A percentile compares a stretch with the other conserved stretches of the same genome.
Evolutionary conservation across 2,113 vertebrate species (phyloP).

Genomic region (Melanotaenia duboulayi): DNA sequence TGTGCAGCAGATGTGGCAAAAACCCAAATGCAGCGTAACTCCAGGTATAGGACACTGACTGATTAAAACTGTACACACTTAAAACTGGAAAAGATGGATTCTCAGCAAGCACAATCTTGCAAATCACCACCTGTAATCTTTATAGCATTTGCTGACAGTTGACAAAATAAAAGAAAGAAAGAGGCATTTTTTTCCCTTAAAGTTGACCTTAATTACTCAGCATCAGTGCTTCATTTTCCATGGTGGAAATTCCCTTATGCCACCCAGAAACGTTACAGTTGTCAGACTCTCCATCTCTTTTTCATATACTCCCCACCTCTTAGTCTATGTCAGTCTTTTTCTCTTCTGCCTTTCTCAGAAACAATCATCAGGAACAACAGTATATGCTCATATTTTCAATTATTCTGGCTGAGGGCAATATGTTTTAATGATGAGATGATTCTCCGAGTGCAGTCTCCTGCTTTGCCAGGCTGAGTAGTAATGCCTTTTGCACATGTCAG

Average conservation of each 20-base stretch:
- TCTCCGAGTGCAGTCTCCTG: conserved; percentile 73
- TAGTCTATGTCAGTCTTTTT: conserved; percentile 34
- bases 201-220: neutral
- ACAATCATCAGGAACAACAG: conserved; percentile 65
- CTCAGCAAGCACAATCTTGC: too few species aligned
- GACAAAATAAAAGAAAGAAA: neutral
- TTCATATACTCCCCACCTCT: conserved; percentile 39
- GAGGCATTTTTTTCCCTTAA: neutral
- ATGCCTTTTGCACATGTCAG: conserved; percentile 83
- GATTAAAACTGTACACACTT: too few species aligned
- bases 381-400: conserved; percentile 75
- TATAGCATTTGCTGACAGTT: neutral
- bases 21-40: too few species aligned
- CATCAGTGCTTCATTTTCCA: conserved; percentile 16
- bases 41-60: too few species aligned
- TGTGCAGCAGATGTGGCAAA: neutral
- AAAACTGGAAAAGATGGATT: too few species aligned
- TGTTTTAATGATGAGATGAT: conserved; percentile 86
- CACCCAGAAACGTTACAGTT: conserved; percentile 19
- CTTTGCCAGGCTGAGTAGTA: conserved; percentile 71
- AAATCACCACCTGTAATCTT: neutral
- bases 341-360: conserved; percentile 45
- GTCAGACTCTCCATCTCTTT: conserved; percentile 27
- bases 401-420: conserved; percentile 82
- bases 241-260: conserved; percentile 16